phyloP scores from a whole-genome alignment of 2,888 invertebrate species.

The Trilocha varians region DNA sequence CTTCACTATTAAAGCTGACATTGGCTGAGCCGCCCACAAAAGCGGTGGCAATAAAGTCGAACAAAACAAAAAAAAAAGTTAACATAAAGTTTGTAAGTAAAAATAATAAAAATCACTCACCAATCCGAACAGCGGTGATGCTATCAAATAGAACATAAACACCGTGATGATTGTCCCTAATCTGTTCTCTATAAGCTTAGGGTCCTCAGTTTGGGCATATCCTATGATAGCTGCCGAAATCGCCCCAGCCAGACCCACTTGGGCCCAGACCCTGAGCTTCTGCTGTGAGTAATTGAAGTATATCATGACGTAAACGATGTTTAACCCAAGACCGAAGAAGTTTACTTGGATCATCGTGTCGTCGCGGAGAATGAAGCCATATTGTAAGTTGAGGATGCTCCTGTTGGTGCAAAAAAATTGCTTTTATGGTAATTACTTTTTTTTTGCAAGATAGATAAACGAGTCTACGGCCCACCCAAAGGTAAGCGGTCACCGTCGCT shows the following conservation, averaged over 20 bases:
- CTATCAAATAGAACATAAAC: constrained; percentile 77
- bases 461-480: too few relatives aligned
- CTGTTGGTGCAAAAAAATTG: constrained; percentile 59
- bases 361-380: constrained; percentile 82
- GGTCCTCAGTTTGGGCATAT: constrained; percentile 79
- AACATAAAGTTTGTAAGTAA: background rate
- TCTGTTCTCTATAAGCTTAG: constrained; percentile 76
- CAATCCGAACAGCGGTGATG: constrained; percentile 79
- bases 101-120: constrained; percentile 55
- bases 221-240: constrained; percentile 74
- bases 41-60: too few relatives aligned
- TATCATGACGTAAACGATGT: constrained; percentile 76
- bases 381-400: constrained; percentile 82
- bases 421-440: constrained; percentile 1
- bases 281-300: constrained; percentile 78
- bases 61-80: too few relatives aligned
- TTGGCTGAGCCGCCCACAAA: too few relatives aligned
- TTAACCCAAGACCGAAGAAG: constrained; percentile 80
- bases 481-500: too few relatives aligned
- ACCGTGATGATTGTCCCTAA: constrained; percentile 81
- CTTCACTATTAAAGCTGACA: too few relatives aligned
- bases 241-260: constrained; percentile 69
- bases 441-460: too few relatives aligned
- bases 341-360: constrained; percentile 85
- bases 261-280: constrained; percentile 68